These are phyloP conservation scores for Augochlora pura DNA, from an alignment of 1,140 invertebrate species.

Conservation along the genomic window DNA sequence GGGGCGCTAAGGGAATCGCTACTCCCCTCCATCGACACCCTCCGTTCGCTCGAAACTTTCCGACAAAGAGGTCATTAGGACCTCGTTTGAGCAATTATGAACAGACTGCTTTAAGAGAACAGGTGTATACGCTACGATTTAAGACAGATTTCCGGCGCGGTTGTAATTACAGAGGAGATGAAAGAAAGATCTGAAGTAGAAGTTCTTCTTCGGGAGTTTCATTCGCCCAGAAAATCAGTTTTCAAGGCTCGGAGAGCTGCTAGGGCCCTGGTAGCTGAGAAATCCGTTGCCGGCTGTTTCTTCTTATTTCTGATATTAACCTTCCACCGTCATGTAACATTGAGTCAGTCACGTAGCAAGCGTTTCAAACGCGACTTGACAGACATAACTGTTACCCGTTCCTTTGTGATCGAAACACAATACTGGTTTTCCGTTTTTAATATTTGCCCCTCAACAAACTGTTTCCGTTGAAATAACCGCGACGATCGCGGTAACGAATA, in stretches of 20 bases:
- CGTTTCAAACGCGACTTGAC: too few species aligned
- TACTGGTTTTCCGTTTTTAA: too few species aligned
- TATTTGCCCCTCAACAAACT: too few species aligned
- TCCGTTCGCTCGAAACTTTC: conserved; percentile 37
- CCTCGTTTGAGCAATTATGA: conserved; percentile 35
- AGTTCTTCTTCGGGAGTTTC: background rate
- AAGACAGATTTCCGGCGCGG: background rate
- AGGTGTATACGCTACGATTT: background rate
- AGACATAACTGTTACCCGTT: too few species aligned
- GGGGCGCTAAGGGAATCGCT: background rate
- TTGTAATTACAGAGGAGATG: background rate
- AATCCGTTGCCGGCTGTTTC: background rate
- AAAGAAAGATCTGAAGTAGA: background rate
- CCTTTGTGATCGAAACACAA: too few species aligned
- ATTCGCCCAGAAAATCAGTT: background rate
- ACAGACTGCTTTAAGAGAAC: conserved; percentile 2
- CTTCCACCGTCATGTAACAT: too few species aligned
- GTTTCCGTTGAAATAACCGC: too few species aligned
- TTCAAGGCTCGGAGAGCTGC: background rate
- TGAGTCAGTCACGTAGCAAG: too few species aligned
- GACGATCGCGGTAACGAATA: too few species aligned
- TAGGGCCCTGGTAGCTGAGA: too few species aligned
- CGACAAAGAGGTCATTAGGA: conserved; percentile 32
- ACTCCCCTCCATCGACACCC: too few species aligned
- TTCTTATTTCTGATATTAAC: background rate